phyloP scores from a whole-genome alignment of 2,888 invertebrate genomes.

The Drosophila longiperda region DNA sequence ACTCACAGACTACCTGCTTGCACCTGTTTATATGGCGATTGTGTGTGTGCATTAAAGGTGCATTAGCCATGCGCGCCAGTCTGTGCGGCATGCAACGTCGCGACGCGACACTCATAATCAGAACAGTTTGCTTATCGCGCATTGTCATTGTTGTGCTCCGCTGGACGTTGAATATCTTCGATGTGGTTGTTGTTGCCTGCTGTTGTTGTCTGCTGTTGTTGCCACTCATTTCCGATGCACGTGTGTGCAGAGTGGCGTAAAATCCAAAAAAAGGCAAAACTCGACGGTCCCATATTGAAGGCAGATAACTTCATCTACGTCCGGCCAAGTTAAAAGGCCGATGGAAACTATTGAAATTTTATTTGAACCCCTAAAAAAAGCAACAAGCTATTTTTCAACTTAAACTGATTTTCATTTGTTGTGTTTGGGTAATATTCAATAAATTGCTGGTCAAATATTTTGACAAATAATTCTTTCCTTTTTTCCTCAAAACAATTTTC shows the following conservation, averaged over 20 bases:
- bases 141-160: conserved; percentile 48
- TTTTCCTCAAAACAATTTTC: background rate
- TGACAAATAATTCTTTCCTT: background rate
- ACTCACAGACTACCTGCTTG: conserved; percentile 49
- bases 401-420: background rate
- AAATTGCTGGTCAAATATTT: background rate
- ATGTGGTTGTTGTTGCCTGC: conserved; percentile 8
- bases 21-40: conserved; percentile 54
- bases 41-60: conserved; percentile 60
- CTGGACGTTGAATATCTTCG: conserved; percentile 7
- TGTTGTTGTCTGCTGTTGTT: conserved; percentile 20
- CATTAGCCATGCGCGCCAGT: conserved; percentile 55
- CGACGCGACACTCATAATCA: conserved; percentile 17
- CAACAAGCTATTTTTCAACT: background rate
- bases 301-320: conserved; percentile 18
- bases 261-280: conserved; percentile 31
- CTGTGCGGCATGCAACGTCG: conserved; percentile 46
- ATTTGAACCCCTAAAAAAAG: background rate
- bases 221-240: conserved; percentile 67
- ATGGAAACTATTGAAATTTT: conserved; percentile 39
- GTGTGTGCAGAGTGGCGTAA: conserved; percentile 64
- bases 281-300: conserved; percentile 22
- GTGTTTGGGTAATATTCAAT: background rate
- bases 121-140: conserved; percentile 57
- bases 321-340: background rate